Evolutionary conservation across 2,888 invertebrate genomes (phyloP), one percentile per base, ranked within the genome.

Genomic region (Buathra laborator): DNA sequence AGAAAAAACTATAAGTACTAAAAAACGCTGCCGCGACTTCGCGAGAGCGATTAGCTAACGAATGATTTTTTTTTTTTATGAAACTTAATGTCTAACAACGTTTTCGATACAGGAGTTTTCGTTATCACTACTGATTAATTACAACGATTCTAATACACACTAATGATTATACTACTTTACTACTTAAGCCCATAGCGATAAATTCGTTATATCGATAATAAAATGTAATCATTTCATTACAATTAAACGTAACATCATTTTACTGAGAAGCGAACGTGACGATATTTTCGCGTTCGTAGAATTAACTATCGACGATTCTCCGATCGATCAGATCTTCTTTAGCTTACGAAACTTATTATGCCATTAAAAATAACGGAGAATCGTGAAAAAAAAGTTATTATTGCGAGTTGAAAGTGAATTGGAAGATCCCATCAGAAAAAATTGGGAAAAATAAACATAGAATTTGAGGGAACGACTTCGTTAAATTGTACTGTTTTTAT

Each of bases 1-100:
- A 29, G 12, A 56, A 56, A 5, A 56, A 44, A 43, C 14, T 43
- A 78, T 70, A 62, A 72, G 72, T 74, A 72, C 66, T 66, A 53
- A 24, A 24, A 37, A 53, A 53, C 19, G 32, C 51, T 12, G 37
- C 51, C 14, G 12, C 66, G 53, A 53, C 37, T 19, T 44, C 4
- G 56, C 24, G 56, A 56, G 56, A 24, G 44, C n/a, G 0, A 19
- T 24, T 14, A 14, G 56, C 56, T 24, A 71, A 43, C 6, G 24
- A 59, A 56, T 56, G 43, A n/a, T n/a, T n/a, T n/a, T n/a, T n/a
- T n/a, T n/a, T n/a, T n/a, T n/a, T n/a, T n/a, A n/a, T 12, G 43
- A 56, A 37, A 56, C 6, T 43, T 46, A 46, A 74, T 62, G 62
- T 74, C 46, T 66, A 71, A 72, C 46, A 72, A 82, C 67, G 72